phyloP scores from a whole-genome alignment of 1,140 invertebrate genomes.

The Phocides pigmalion region DNA sequence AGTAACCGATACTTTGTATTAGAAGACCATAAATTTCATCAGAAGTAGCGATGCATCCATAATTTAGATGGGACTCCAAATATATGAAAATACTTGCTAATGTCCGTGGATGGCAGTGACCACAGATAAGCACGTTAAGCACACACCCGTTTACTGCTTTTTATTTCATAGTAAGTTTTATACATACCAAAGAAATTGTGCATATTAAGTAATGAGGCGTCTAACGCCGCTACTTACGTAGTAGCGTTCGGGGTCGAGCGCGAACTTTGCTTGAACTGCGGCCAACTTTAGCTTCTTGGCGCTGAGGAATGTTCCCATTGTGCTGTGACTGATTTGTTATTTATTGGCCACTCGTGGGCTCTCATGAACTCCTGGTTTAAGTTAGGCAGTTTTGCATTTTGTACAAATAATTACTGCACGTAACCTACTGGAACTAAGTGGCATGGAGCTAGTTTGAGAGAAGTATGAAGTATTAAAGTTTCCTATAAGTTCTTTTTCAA shows the following conservation, averaged over 20 bases:
- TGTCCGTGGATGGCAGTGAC: too few species aligned
- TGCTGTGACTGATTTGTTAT: slow-evolving; percentile 77
- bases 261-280: slow-evolving; percentile 67
- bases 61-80: too few species aligned
- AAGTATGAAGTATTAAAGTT: neutral
- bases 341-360: slow-evolving; percentile 69
- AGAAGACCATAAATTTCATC: too few species aligned
- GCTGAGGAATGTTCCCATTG: slow-evolving; percentile 71
- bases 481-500: neutral
- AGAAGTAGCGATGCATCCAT: too few species aligned
- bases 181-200: too few species aligned
- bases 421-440: slow-evolving; percentile 10
- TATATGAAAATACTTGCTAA: too few species aligned
- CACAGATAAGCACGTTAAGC: too few species aligned
- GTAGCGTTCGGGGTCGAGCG: slow-evolving; percentile 39
- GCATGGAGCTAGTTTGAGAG: neutral
- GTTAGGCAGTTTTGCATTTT: slow-evolving; percentile 43
- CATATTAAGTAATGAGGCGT: too few species aligned
- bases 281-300: slow-evolving; percentile 73
- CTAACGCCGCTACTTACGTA: slow-evolving; percentile 42
- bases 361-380: slow-evolving; percentile 38
- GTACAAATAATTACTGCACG: slow-evolving; percentile 38
- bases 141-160: too few species aligned
- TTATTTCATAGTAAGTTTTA: too few species aligned
- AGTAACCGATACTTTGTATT: too few species aligned